Base-by-base conservation (phyloP, 2,113 vertebrate genomes). In the Merops nubicus region DNA sequence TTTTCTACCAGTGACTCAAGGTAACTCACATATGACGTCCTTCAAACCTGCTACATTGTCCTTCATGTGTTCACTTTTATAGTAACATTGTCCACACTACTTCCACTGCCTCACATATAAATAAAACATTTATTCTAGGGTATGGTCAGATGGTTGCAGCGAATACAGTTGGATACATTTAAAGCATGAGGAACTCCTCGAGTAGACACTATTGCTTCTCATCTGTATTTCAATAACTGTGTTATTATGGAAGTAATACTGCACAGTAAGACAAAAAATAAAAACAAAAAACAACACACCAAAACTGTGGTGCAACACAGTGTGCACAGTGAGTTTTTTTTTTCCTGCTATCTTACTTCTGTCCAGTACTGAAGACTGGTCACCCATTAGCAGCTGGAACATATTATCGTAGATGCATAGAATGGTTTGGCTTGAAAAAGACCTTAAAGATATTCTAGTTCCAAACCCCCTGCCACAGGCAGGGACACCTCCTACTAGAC, bases 251-350 rank as follows among this genome's bases (percentile, higher is more conserved):
- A 84, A 62, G 23, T 34, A 77, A 38, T 16, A 4, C 5, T 43
- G 23, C 8, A 8, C 13, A n/a, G 9, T 9, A 87, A 43, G 9
- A 67, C 15, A 7, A 34, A 60, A n/a, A n/a, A n/a, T n/a, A n/a
- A n/a, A n/a, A n/a, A n/a, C n/a, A n/a, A n/a, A n/a, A n/a, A n/a
- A n/a, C n/a, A n/a, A n/a, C n/a, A n/a, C n/a, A 69, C 40, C 29
- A 6, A 6, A 0, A 47, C 6, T 3, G 2, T n/a, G 3, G 7
- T 6, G 26, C 19, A 81, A 60, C 4, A 54, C 2, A 33, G 13
- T 31, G 8, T 50, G 12, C 11, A 17, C 7, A 5, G 3, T 45
- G 3, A n/a, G n/a, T n/a, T 15, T 3, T 0, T 4, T 45, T 48
- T 56, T 80, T 83, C 25, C 29, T 78, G 3, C 4, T 75, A 21